Conservation (phyloP, 2,888 invertebrate species). For the Tipula unca region DNA sequence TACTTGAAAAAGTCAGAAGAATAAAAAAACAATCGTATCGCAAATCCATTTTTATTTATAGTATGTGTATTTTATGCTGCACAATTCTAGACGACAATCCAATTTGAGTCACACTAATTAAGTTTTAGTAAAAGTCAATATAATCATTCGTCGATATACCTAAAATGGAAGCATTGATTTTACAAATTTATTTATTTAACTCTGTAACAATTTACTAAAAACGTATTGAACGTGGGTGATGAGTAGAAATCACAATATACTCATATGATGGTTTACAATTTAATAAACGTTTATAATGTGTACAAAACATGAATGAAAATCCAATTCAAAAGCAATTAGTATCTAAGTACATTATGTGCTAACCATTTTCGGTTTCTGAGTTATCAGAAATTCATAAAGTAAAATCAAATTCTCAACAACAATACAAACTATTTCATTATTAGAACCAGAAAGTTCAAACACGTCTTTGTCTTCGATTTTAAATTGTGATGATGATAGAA, state of each 20-base stretch:
- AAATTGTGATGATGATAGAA: too few species aligned
- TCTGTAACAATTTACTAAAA: neutral
- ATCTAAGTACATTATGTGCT: too few species aligned
- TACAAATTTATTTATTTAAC: neutral
- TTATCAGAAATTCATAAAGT: too few species aligned
- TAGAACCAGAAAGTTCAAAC: too few species aligned
- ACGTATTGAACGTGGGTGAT: neutral
- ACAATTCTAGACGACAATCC: neutral
- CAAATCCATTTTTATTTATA: neutral
- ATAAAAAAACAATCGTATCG: neutral
- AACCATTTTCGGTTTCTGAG: too few species aligned
- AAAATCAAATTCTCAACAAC: too few species aligned
- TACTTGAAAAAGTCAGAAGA: too few species aligned
- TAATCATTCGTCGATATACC: neutral
- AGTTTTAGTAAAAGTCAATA: neutral
- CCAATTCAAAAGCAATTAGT: too few species aligned
- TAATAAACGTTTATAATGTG: neutral
- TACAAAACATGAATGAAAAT: neutral
- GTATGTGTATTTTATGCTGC: too few species aligned
- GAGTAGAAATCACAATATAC: neutral
- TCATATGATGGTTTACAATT: neutral
- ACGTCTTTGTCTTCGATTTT: too few species aligned
- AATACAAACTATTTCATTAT: too few species aligned
- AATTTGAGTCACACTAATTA: neutral
- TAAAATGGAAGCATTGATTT: neutral